phyloP scores from a whole-genome alignment of 1,140 invertebrate genomes.

The Ceratina japonica region DNA sequence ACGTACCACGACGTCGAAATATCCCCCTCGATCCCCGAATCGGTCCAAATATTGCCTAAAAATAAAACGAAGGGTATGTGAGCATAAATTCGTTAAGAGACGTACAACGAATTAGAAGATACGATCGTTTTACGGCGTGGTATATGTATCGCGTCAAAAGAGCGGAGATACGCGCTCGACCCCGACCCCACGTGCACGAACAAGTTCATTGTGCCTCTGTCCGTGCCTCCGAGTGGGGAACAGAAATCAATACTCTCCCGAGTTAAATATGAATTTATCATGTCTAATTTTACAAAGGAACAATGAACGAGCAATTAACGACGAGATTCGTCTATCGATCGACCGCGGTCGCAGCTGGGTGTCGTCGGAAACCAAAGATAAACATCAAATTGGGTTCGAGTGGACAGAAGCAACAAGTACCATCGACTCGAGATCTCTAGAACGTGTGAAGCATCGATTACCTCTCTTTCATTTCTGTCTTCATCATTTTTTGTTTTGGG shows the following conservation, averaged over 20 bases:
- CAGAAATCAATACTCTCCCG: constrained; percentile 44
- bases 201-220: neutral
- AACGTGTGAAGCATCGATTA: constrained; percentile 5
- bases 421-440: neutral
- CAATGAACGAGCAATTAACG: neutral
- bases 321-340: neutral
- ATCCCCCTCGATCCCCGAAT: constrained; percentile 76
- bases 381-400: neutral
- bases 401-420: constrained; percentile 35
- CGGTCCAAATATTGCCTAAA: constrained; percentile 48
- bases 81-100: neutral
- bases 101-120: neutral
- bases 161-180: neutral
- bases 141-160: neutral
- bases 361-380: neutral
- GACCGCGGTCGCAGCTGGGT: neutral
- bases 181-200: neutral
- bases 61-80: constrained; percentile 4
- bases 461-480: constrained; percentile 53
- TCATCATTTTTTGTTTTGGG: constrained; percentile 49
- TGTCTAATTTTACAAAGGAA: neutral
- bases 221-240: neutral
- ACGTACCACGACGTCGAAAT: constrained; percentile 76
- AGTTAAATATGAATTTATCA: constrained; percentile 28
- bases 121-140: neutral